Evolutionary conservation across 2,888 invertebrate species (phyloP), one percentile per base, ranked within the genome.

Genomic region (Lasioglossum zephyrum): DNA sequence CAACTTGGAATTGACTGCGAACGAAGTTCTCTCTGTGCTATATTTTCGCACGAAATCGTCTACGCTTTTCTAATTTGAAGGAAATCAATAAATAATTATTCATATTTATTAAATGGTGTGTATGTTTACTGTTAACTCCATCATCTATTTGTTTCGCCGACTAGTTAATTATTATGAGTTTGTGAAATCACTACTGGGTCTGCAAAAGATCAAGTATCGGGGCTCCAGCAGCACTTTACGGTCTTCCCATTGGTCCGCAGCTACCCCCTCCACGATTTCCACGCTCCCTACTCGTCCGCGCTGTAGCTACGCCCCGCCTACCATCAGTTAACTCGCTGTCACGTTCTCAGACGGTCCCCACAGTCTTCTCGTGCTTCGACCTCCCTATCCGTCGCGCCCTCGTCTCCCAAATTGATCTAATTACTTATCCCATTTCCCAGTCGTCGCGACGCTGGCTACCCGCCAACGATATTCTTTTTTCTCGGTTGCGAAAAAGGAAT

Each of bases 401-500:
- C 57, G 22, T 57, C 57, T 36, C 47, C 22, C 26, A 39, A 66
- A 74, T 81, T 81, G 69, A 81, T 47, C 57, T 73, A 84, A 82
- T 73, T 81, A 73, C 69, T 77, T 70, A 73, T 80, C 73, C 74
- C 69, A 41, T 69, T 69, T 31, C 26, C 16, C 16, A n/a, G 57
- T 57, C 22, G 57, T n/a, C 31, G 72, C 57, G 36, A 60, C 26
- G n/a, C 73, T 80, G 77, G 84, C 74, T n/a, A 26, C 6, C 70
- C 36, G 57, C 84, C 84, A 84, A 47, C 63, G 31, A 80, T 53
- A 63, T 74, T 80, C 69, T 77, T 84, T 63, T 77, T 77, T 49
- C 16, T 44, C 26, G 36, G 13, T 44, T 9, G 41, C 75, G 31
- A 66, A 85, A 73, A 79, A 53, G 79, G 47, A 84, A n/a, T 84